These are phyloP conservation scores for Aphidius colemani DNA, from an alignment of 2,888 invertebrate species.

Conservation along the genomic window DNA sequence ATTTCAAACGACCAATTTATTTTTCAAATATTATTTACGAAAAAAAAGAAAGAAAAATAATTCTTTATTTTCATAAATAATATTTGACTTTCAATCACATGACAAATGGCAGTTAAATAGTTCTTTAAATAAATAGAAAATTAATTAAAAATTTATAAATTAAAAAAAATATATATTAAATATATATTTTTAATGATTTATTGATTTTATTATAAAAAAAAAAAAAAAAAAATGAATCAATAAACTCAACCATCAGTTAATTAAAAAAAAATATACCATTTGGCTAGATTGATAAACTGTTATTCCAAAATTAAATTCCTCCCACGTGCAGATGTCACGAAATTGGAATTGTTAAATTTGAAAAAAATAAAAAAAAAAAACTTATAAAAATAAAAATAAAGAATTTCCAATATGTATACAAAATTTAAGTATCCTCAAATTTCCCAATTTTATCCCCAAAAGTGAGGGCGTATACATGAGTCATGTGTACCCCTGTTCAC, in stretches of 20 bases:
- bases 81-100: too few species aligned
- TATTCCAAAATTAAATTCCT: too few species aligned
- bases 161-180: not conserved
- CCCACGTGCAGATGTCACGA: not conserved
- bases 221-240: too few species aligned
- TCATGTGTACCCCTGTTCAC: slow-evolving; percentile 50
- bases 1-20: too few species aligned
- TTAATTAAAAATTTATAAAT: not conserved
- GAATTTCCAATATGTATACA: slow-evolving; percentile 23
- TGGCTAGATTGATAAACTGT: too few species aligned
- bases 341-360: not conserved
- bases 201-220: too few species aligned
- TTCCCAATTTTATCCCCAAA: slow-evolving; percentile 55
- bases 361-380: not conserved
- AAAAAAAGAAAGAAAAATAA: not conserved
- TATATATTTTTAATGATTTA: too few species aligned
- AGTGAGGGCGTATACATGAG: slow-evolving; percentile 51
- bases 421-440: slow-evolving; percentile 41
- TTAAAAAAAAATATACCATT: too few species aligned
- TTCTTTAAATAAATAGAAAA: not conserved
- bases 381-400: slow-evolving; percentile 10
- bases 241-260: too few species aligned
- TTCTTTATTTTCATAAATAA: not conserved
- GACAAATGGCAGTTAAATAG: too few species aligned
- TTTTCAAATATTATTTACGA: not conserved